Percentiles rank a stretch among this genome's conserved stretches.
Evolutionary conservation across 2,797 vertebrate species (phyloP).

Genomic region (Lophotriccus pileatus): DNA sequence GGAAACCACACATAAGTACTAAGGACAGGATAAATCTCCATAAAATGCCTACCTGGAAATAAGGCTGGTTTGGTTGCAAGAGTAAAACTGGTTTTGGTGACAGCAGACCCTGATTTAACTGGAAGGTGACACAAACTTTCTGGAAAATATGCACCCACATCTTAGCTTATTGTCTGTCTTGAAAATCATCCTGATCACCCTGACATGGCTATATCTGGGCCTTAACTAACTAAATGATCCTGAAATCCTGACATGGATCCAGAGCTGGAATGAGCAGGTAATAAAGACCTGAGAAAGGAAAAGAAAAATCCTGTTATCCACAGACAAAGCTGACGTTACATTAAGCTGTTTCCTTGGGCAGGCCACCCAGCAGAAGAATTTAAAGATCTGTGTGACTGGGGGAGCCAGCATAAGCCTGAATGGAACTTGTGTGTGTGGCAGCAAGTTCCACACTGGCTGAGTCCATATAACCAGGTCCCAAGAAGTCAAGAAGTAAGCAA

Average conservation of each 20-base stretch:
- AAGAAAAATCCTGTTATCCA: neutral
- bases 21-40: neutral
- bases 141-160: neutral
- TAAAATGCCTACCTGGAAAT: neutral
- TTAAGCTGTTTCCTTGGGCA: neutral
- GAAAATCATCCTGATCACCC: neutral
- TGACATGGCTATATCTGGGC: neutral
- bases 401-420: neutral
- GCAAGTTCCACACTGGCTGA: neutral
- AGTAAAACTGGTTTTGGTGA: neutral
- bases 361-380: neutral
- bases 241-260: neutral
- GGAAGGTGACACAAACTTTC: neutral
- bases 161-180: neutral
- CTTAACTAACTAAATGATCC: neutral
- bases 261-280: neutral
- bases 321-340: neutral
- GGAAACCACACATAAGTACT: neutral
- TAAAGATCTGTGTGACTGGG: neutral
- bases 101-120: neutral
- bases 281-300: neutral
- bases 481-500: neutral
- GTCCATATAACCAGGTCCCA: neutral
- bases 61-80: neutral
- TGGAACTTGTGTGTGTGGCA: neutral